Evolutionary conservation across 2,797 vertebrate species (phyloP).

Genomic region (Danio albolineatus): DNA sequence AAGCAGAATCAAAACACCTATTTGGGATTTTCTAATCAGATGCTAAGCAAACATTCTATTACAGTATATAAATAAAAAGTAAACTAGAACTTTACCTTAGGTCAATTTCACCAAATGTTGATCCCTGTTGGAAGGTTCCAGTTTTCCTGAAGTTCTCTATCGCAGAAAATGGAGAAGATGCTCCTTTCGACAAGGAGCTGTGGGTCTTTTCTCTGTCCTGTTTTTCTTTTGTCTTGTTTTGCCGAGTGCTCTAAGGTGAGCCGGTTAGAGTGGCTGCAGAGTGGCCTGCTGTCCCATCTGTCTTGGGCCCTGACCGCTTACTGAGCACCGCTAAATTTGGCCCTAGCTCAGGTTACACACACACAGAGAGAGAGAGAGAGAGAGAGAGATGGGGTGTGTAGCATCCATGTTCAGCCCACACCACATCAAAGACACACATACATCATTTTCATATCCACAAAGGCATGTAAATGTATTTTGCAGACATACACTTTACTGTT

Average conservation of each 20-base stretch:
- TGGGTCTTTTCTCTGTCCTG: constrained; percentile 5
- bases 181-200: constrained; percentile 67
- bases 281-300: constrained; percentile 88
- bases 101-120: constrained; percentile 59
- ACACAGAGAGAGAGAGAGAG: constrained; percentile 80
- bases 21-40: background rate
- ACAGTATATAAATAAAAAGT: background rate
- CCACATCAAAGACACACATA: constrained; percentile 27
- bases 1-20: background rate
- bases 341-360: constrained; percentile 92
- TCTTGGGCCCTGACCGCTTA: constrained; percentile 83
- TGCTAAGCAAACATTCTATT: background rate
- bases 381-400: constrained; percentile 39
- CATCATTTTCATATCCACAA: constrained; percentile 25
- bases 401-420: constrained; percentile 54
- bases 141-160: constrained; percentile 60
- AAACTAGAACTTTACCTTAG: constrained; percentile 68
- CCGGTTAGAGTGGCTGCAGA: constrained; percentile 72
- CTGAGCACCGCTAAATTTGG: constrained; percentile 93
- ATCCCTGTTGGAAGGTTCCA: constrained; percentile 66
- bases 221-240: constrained; percentile 49
- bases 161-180: constrained; percentile 54
- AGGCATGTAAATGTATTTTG: constrained; percentile 32
- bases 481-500: constrained; percentile 36
- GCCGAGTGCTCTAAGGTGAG: constrained; percentile 64